Evolutionary conservation across 2,888 invertebrate species (phyloP).

Genomic region (Spisula solida): DNA sequence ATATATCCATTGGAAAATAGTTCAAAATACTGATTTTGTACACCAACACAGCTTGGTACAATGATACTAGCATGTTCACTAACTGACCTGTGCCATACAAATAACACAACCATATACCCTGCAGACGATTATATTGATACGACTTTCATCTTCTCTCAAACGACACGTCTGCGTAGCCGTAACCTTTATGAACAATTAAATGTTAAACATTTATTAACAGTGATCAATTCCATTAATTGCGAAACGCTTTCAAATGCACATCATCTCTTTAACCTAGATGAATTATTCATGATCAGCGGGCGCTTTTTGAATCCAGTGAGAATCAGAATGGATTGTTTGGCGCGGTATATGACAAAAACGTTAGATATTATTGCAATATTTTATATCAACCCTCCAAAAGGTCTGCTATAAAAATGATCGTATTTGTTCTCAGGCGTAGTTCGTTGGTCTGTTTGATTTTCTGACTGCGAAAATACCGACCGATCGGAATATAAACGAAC

Average conservation of each 20-base stretch:
- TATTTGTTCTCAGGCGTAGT: not conserved
- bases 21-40: too few relatives aligned
- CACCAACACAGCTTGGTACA: not conserved
- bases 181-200: constrained; percentile 51
- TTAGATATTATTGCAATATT: constrained; percentile 38
- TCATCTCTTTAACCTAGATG: constrained; percentile 52
- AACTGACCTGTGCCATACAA: not conserved
- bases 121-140: constrained; percentile 4
- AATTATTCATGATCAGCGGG: constrained; percentile 46
- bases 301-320: constrained; percentile 50
- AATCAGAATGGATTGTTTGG: constrained; percentile 35
- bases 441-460: constrained; percentile 4
- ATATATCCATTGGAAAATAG: too few relatives aligned
- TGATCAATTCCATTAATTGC: constrained; percentile 59
- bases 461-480: not conserved
- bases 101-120: not conserved
- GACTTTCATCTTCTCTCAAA: constrained; percentile 17
- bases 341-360: constrained; percentile 44
- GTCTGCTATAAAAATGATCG: constrained; percentile 5
- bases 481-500: not conserved
- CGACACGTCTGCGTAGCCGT: constrained; percentile 16
- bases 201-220: constrained; percentile 58
- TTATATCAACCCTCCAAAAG: constrained; percentile 34
- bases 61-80: not conserved
- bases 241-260: constrained; percentile 59